Evolutionary conservation across 1,140 invertebrate genomes (phyloP), one percentile per base, ranked within the genome.

Genomic region (Acyrthosiphon pisum): DNA sequence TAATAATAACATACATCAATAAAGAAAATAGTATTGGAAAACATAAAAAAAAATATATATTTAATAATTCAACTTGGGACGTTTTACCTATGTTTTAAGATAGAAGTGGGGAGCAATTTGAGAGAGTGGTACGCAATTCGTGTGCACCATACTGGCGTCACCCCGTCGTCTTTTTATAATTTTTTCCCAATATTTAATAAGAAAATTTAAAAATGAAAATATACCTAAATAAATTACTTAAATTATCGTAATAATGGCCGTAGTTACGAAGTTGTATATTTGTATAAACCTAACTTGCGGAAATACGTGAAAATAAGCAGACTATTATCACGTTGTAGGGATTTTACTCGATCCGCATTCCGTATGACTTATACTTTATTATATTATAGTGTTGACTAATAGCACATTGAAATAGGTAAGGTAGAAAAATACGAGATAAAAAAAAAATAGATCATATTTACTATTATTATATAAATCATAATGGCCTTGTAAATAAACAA

Each of bases 401-500:
- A 76, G 1, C n/a, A 6, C 14, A 6, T 76, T n/a, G 60, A n/a
- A 50, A 76, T 76, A n/a, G 60, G 41, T 44, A 44, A 41, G 7
- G 9, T 26, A 41, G 9, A 23, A 44, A 37, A 84, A 26, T 44
- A 84, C 0, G 22, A 37, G 35, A 41, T 14, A 23, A 23, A 41
- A 41, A 86, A 86, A 14, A 46, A 14, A 46, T 87, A 87, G 23
- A 87, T 48, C 41, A 87, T 87, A 87, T 46, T 87, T 48, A 87
- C 30, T 83, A 41, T 83, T 83, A 83, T 83, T 83, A 83, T 23
- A 41, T 35, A 22, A 20, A 83, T 23, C 35, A 20, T 83, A 37
- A 41, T 91, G 76, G 90, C 90, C 90, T 91, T 91, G 90, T 91
- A 46, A n/a, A n/a, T n/a, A n/a, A n/a, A n/a, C 46, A 90, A 90